phyloP scores from a whole-genome alignment of 1,140 invertebrate species.

The Panulirus ornatus region DNA sequence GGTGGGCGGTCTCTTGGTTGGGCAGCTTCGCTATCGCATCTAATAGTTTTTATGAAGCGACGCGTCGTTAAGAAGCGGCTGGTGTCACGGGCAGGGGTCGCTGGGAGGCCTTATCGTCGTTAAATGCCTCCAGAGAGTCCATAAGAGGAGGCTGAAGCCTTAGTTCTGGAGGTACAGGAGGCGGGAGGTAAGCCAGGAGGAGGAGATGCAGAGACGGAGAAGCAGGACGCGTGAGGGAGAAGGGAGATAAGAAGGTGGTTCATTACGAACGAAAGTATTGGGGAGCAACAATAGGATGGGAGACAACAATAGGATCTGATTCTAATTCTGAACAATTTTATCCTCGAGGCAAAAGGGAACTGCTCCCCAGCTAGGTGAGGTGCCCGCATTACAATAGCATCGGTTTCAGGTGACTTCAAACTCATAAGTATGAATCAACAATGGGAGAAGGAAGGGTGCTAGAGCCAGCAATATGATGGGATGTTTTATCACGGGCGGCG shows the following conservation, averaged over 20 bases:
- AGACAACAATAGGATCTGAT: no score
- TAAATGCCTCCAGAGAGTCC: no score
- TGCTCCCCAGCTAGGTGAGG: no score
- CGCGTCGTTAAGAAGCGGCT: not conserved
- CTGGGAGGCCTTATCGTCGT: not conserved
- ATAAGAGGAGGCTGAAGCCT: not conserved
- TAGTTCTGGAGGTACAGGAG: not conserved
- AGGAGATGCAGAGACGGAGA: not conserved
- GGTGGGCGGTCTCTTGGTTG: not conserved
- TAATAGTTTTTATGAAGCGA: constrained; percentile 9
- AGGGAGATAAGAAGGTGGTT: not conserved
- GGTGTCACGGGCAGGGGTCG: no score
- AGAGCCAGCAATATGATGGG: no score
- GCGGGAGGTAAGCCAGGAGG: not conserved
- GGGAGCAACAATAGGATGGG: not conserved
- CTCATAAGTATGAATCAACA: no score
- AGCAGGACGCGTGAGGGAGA: not conserved
- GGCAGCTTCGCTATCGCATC: not conserved
- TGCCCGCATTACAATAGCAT: no score
- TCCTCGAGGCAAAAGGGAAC: no score
- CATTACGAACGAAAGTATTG: not conserved
- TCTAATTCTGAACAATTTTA: no score
- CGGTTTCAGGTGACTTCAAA: no score
- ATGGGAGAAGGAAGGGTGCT: no score
- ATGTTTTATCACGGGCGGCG: no score